Conservation (phyloP, 2,113 vertebrate species). For the Lamprologus sp. region DNA sequence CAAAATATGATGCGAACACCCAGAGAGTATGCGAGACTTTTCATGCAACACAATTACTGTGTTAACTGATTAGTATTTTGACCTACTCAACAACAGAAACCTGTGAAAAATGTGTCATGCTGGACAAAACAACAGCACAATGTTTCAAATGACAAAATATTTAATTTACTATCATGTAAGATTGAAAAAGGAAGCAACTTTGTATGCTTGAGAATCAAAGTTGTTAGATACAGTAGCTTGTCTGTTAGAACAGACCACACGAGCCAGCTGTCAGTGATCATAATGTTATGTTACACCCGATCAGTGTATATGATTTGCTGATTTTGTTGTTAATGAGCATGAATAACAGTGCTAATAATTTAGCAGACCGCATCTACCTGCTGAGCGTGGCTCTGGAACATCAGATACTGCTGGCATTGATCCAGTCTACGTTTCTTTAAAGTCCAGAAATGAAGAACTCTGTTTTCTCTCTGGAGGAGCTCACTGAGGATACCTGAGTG, state of each 20-base stretch:
- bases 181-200: not conserved
- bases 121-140: not conserved
- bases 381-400: constrained; percentile 95
- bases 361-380: constrained; percentile 71
- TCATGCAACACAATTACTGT: not conserved
- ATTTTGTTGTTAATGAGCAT: not conserved
- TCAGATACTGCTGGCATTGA: constrained; percentile 95
- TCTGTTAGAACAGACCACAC: not conserved
- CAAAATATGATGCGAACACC: not conserved
- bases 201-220: not conserved
- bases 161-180: not conserved
- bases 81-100: not conserved
- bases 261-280: not conserved
- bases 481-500: constrained; percentile 89
- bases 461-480: constrained; percentile 92
- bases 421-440: constrained; percentile 92
- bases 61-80: not conserved
- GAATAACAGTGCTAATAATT: not conserved
- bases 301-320: not conserved
- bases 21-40: not conserved
- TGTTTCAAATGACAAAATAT: not conserved
- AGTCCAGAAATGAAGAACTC: constrained; percentile 97
- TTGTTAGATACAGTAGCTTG: not conserved
- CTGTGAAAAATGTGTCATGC: not conserved
- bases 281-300: not conserved